phyloP scores from a whole-genome alignment of 2,797 vertebrate species.

The Amazonetta brasiliensis region DNA sequence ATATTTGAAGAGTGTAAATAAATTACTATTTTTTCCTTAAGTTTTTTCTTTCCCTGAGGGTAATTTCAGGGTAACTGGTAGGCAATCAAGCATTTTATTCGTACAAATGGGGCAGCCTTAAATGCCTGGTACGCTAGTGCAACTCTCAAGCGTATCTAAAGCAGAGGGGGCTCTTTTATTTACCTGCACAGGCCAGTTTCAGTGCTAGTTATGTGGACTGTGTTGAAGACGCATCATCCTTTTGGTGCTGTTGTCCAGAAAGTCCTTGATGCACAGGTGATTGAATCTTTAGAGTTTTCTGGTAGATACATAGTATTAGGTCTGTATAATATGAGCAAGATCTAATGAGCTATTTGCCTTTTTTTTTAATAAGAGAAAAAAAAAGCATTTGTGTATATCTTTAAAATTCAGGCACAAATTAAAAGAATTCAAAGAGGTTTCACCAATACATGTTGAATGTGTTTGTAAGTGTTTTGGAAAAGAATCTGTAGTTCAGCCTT shows the following conservation, averaged over 20 bases:
- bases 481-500: not conserved
- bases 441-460: not conserved
- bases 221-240: not conserved
- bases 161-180: not conserved
- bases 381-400: not conserved
- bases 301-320: not conserved
- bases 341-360: not conserved
- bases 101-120: not conserved
- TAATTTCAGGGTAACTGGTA: not conserved
- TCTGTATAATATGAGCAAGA: not conserved
- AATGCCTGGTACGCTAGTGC: not conserved
- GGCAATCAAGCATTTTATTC: not conserved
- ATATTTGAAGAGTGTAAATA: not conserved
- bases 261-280: not conserved
- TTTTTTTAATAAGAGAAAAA: not conserved
- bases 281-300: not conserved
- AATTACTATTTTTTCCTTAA: not conserved
- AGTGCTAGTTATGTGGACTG: not conserved
- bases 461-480: not conserved
- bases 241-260: not conserved
- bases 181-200: not conserved
- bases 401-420: not conserved
- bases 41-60: not conserved
- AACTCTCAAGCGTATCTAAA: not conserved
- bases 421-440: not conserved